Evolutionary conservation across 2,888 invertebrate species (phyloP), one percentile per base, ranked within the genome.

Genomic region (Drosophila lacicola): DNA sequence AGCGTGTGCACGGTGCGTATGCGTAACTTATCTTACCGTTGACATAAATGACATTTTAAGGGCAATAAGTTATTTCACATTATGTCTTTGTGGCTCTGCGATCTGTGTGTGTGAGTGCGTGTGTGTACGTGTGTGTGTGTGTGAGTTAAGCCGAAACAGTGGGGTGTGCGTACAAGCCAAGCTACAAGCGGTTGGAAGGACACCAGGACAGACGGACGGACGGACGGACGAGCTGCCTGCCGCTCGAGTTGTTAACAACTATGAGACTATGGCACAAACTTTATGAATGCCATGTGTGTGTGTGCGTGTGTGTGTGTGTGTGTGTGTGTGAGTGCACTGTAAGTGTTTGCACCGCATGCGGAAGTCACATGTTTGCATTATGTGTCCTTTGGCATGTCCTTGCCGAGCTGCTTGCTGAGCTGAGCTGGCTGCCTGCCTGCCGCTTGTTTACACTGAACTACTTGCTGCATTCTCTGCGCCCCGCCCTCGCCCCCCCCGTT

Each of bases 341-440:
- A 86, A 90, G 84, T 88, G 89, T 84, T 88, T 90, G 85, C 90
- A 83, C 85, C 88, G 87, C 90, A 90, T 85, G 90, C 90, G 85
- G 85, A 85, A 85, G 85, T 85, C 89, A 87, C 89, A 85, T 85
- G 85, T 85, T 90, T 85, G 90, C 85, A 85, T 85, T 89, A 90
- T 89, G 83, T 88, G 89, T 88, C 90, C 83, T 88, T 84, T 89
- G 86, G 86, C 88, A 76, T 84, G 89, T 90, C 90, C 90, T 88
- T 88, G 86, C 85, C 34, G 64, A 50, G 66, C 46, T 71, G 56
- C 42, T 53, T 46, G 53, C 53, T 29, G 29, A 29, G 53, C 53
- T 29, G 29, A 29, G 68, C 58, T 41, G 44, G 37, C 65, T 58
- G 45, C 46, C 64, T 51, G 70, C 58, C 47, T 60, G 42, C 51